Evolutionary conservation across 2,113 vertebrate species (phyloP).

Genomic region (Lipophrys pholis): DNA sequence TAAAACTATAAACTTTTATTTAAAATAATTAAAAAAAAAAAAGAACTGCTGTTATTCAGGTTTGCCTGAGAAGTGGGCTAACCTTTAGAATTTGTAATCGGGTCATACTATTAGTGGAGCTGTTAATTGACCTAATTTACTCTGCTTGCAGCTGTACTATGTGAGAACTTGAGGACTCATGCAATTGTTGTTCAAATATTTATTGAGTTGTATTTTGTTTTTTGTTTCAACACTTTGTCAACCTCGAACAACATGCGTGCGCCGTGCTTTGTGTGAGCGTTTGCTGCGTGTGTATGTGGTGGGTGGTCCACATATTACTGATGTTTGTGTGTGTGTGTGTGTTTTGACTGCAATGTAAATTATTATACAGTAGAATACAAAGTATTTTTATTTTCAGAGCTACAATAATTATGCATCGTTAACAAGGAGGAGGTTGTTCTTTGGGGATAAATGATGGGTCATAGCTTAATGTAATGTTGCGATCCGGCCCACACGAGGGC

Average conservation of each 20-base stretch:
- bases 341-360: constrained; percentile 5
- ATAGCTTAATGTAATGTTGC: not conserved
- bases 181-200: constrained; percentile 34
- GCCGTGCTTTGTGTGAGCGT: constrained; percentile 30
- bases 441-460: not conserved
- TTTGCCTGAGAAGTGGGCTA: not conserved
- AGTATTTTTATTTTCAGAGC: not conserved
- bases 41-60: not conserved
- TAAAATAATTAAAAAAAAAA: not conserved
- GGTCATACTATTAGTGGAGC: not conserved
- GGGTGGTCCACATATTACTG: too few species aligned
- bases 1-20: not conserved
- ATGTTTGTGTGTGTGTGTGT: constrained; percentile 14
- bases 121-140: constrained; percentile 22
- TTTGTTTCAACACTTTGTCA: constrained; percentile 3
- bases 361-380: not conserved
- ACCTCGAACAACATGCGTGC: constrained; percentile 13
- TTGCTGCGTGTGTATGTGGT: not conserved
- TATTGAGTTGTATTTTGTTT: constrained; percentile 32
- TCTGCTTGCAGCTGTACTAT: constrained; percentile 47
- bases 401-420: constrained; percentile 7
- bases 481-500: constrained; percentile 63
- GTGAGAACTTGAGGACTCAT: constrained; percentile 24
- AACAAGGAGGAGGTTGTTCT: not conserved
- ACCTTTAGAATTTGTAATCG: constrained; percentile 9